These are phyloP conservation scores for Nectonema munidae DNA, from an alignment of 2,888 invertebrate genomes.

Conservation along the genomic window DNA sequence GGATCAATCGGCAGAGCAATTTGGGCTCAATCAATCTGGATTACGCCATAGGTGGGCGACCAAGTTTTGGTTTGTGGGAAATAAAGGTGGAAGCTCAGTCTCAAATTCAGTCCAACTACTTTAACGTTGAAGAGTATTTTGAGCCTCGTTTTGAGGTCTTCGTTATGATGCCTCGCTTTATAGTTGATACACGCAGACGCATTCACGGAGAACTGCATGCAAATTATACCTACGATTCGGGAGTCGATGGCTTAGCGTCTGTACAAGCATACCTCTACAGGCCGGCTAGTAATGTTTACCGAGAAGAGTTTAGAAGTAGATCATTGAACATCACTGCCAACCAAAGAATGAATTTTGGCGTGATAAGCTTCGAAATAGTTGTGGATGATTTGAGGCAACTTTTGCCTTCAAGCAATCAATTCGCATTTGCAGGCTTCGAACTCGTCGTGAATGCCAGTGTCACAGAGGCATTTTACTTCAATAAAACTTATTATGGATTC, in stretches of 20 bases:
- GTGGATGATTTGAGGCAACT: no score
- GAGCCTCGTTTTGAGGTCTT: constrained; percentile 47
- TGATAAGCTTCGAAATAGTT: no score
- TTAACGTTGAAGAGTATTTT: constrained; percentile 62
- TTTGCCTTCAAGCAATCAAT: no score
- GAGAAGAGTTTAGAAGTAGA: no score
- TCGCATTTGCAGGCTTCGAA: constrained; percentile 20
- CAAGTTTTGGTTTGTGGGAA: constrained; percentile 61
- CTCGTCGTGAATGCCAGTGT: constrained; percentile 21
- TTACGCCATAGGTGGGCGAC: constrained; percentile 60
- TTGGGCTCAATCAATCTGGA: constrained; percentile 60
- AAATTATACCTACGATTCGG: constrained; percentile 10
- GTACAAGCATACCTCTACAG: constrained; percentile 12
- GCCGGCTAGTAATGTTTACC: no score
- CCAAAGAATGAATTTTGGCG: no score
- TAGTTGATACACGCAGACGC: constrained; percentile 34
- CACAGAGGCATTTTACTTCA: constrained; percentile 22
- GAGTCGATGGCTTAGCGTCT: constrained; percentile 17
- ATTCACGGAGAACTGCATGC: background rate
- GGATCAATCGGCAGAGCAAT: constrained; percentile 47
- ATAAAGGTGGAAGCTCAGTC: constrained; percentile 48
- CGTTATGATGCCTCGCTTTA: constrained; percentile 71
- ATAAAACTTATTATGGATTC: constrained; percentile 31
- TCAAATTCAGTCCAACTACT: constrained; percentile 48
- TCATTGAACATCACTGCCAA: no score